These are phyloP conservation scores for Phrynosoma platyrhinos DNA, from an alignment of 2,113 vertebrate genomes.

Conservation along the genomic window DNA sequence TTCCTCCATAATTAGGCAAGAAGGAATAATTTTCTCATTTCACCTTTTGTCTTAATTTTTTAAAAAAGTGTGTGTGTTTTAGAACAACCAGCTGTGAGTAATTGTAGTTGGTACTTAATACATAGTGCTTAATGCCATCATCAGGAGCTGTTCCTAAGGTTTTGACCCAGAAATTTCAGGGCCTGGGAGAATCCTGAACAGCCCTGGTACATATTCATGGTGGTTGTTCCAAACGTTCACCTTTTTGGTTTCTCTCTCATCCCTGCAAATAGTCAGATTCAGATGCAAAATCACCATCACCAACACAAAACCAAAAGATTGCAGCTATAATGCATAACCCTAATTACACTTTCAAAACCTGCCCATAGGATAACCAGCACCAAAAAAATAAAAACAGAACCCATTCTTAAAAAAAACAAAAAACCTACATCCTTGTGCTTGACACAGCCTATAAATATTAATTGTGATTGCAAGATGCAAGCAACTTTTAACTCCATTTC, in stretches of 20 bases:
- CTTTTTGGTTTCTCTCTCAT: background rate
- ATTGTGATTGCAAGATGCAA: conserved; percentile 28
- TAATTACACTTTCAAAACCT: background rate
- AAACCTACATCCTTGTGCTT: background rate
- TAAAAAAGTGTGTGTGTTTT: too few relatives aligned
- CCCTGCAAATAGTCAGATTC: background rate
- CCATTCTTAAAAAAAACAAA: background rate
- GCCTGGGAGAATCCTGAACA: too few relatives aligned
- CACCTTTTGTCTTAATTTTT: too few relatives aligned
- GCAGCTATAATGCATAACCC: background rate
- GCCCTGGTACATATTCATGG: too few relatives aligned
- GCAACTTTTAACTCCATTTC: conserved; percentile 20
- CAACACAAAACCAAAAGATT: background rate
- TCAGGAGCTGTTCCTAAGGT: too few relatives aligned
- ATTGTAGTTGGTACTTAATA: too few relatives aligned
- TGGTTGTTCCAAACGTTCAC: background rate
- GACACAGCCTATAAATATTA: conserved; percentile 40
- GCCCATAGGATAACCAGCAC: background rate
- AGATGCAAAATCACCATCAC: background rate
- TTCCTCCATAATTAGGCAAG: too few relatives aligned
- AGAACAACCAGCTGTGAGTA: too few relatives aligned
- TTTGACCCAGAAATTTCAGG: too few relatives aligned
- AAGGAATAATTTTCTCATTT: too few relatives aligned
- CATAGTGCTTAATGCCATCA: too few relatives aligned
- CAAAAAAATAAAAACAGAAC: background rate